These are phyloP conservation scores for Clarias laeviceps DNA, from an alignment of 2,797 vertebrate species.

Conservation along the genomic window DNA sequence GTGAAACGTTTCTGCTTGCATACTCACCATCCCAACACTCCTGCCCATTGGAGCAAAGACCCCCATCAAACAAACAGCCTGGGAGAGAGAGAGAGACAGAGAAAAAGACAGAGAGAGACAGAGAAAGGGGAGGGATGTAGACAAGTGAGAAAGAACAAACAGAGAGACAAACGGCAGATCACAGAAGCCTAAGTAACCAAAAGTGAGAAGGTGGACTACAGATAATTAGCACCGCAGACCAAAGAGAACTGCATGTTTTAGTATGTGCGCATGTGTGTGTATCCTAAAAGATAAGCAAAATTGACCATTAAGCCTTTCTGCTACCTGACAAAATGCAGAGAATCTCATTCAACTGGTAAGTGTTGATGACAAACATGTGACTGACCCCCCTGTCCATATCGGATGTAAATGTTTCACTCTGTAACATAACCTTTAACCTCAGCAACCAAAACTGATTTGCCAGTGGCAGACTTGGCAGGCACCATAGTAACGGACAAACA, in stretches of 20 bases:
- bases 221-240: slow-evolving; percentile 12
- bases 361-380: background rate
- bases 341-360: background rate
- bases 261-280: slow-evolving; percentile 10
- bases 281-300: slow-evolving; percentile 8
- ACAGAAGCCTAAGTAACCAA: slow-evolving; percentile 26
- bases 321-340: background rate
- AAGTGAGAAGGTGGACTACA: slow-evolving; percentile 17
- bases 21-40: slow-evolving; percentile 75
- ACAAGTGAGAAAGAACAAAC: background rate
- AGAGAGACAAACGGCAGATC: background rate
- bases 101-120: background rate
- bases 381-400: slow-evolving; percentile 21
- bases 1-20: slow-evolving; percentile 12
- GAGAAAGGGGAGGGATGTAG: background rate
- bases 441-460: slow-evolving; percentile 1
- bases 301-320: slow-evolving; percentile 28
- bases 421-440: slow-evolving; percentile 1
- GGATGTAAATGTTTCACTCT: slow-evolving; percentile 17
- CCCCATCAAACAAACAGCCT: slow-evolving; percentile 81
- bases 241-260: background rate
- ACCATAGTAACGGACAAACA: slow-evolving; percentile 45
- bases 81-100: slow-evolving; percentile 31
- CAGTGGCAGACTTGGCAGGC: slow-evolving; percentile 30
- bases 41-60: slow-evolving; percentile 70